These are phyloP conservation scores for Platycheirus rosarum DNA, from an alignment of 2,888 invertebrate species.

Conservation along the genomic window DNA sequence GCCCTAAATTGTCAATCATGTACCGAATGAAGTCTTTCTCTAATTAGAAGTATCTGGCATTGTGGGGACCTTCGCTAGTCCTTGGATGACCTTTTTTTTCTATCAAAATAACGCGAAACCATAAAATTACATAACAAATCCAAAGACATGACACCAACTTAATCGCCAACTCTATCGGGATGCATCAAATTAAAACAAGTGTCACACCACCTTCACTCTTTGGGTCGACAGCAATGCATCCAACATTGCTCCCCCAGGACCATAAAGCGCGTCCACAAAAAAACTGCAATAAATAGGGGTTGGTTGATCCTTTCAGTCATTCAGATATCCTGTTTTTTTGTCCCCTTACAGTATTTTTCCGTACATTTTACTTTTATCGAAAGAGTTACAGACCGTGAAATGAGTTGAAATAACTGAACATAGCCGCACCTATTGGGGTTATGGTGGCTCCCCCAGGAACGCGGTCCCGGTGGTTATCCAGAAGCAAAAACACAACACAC, in stretches of 20 bases:
- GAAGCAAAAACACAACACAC: slow-evolving; percentile 18
- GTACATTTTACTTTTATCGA: slow-evolving; percentile 62
- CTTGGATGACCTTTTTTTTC: no score
- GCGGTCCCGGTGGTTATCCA: slow-evolving; percentile 57
- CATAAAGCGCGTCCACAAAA: neutral
- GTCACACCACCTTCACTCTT: slow-evolving; percentile 30
- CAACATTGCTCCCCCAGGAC: neutral
- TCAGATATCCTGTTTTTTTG: slow-evolving; percentile 35
- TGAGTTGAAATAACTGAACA: slow-evolving; percentile 68
- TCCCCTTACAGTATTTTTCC: slow-evolving; percentile 50
- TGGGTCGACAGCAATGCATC: neutral
- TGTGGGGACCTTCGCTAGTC: no score
- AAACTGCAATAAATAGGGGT: slow-evolving; percentile 55
- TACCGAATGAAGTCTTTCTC: no score
- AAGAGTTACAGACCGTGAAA: slow-evolving; percentile 71
- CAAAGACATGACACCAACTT: slow-evolving; percentile 57
- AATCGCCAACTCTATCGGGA: slow-evolving; percentile 46
- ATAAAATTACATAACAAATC: slow-evolving; percentile 3
- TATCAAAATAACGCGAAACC: no score
- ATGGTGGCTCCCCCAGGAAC: slow-evolving; percentile 42
- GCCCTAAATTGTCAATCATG: no score
- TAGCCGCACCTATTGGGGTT: slow-evolving; percentile 41
- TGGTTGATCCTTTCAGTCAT: slow-evolving; percentile 48
- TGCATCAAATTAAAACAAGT: slow-evolving; percentile 65
- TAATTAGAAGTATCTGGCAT: no score